Base-by-base conservation (phyloP, 2,113 vertebrate species). In the Toxotes chatareus region DNA sequence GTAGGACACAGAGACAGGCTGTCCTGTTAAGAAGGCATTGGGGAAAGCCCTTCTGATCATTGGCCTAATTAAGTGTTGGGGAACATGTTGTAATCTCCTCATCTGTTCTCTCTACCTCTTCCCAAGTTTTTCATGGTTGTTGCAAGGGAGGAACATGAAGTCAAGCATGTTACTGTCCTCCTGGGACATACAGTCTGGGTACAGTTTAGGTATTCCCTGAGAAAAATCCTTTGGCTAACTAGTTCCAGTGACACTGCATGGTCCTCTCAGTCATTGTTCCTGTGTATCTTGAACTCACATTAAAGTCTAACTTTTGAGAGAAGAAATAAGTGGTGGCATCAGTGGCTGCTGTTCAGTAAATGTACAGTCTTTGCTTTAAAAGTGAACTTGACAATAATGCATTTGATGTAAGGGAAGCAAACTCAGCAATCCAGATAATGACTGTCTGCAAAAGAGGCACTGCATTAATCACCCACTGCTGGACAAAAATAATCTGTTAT, bases 351-450 rank as follows among this genome's bases (percentile, higher is more conserved):
- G 16, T 61, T 38, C 59, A 38, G 17, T 36, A 10, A 21, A 61
- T 13, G 4, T 21, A 63, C 16, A 66, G 42, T 32, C 23, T 34
- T 53, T 27, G 7, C 49, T 55, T n/a, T 46, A n/a, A 66, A 47
- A 27, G 40, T 47, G 44, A 66, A 40, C 31, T 66, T 23, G 34
- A 44, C 23, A 46, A 13, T 66, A 7, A 10, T 8, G 17, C 31
- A 78, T 61, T 61, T 31, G n/a, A 51, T 14, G 16, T 17, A 11
- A 32, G 17, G 13, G 44, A 17, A 64, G 55, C 51, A 38, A 63
- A 74, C 36, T 56, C 75, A 49, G 76, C 73, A 55, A 23, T 71
- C 72, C 51, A 66, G 53, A 55, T 66, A 57, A 86, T 27, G 69
- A 68, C 62, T 3, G 2, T 69, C 32, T 42, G 38, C 34, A 34